Base-by-base conservation (phyloP, 2,113 vertebrate species). In the Phocoena sinus region DNA sequence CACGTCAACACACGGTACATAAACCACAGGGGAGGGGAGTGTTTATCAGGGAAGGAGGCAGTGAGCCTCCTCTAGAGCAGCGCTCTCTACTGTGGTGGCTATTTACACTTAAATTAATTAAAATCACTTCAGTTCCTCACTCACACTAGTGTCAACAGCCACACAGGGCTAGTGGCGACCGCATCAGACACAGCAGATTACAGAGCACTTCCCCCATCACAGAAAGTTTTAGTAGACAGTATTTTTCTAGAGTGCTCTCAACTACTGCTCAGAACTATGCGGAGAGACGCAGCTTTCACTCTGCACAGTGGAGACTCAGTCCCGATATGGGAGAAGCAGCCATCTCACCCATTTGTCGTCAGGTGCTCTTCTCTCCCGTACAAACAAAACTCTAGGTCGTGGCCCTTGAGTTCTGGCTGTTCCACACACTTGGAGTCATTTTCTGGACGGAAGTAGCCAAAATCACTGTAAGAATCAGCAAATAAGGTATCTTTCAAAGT, bases 401-500 rank as follows among this genome's bases (percentile, higher is more conserved):
- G 99, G 12, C 99, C 99, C 95, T 99, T 99, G 96, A 99, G 96
- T 91, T 99, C 99, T 2, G 99, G 98, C 98, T 99, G 99, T 96
- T 99, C 99, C 97, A 99, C 98, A 94, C 99, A 99, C 56, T 98
- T 98, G 0, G 99, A 99, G 67, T 99, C 98, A 98, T 99, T 99
- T 97, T 99, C 99, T 2, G 98, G 99, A 7, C 99, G 99, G 98
- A 98, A 99, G 97, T 99, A 99, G 71, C 99, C 99, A 96, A 99
- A 99, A 98, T 99, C 99, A 97, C 99, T 99, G 98, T 0, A 96
- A 89, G 76, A 96, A 76, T 89, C 60, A 97, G 67, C 70, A 96
- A 71, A 95, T 20, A 94, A 88, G 28, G 12, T 21, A 58, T 26
- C 67, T 82, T 87, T 71, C 56, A 93, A 73, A 94, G 95, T 15